Evolutionary conservation across 2,113 vertebrate genomes (phyloP).

Genomic region (Turnix velox): DNA sequence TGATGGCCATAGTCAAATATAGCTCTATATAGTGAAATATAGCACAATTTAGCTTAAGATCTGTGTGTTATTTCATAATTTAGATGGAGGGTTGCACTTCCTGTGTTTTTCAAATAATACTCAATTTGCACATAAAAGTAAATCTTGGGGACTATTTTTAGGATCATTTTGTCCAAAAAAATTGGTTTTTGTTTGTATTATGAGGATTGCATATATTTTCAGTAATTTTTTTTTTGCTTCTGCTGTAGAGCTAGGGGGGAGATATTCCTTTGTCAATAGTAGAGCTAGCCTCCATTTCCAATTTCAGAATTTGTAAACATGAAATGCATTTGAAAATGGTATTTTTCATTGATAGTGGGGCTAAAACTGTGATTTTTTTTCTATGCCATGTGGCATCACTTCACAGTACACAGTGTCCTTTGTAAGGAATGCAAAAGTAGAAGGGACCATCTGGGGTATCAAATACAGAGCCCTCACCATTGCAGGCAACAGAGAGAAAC

Average conservation of each 20-base stretch:
- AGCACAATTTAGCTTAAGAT: neutral
- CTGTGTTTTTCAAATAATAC: neutral
- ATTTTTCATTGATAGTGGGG: neutral
- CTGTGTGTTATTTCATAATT: neutral
- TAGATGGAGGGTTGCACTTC: neutral
- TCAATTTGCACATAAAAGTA: neutral
- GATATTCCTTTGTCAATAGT: neutral
- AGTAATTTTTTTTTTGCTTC: neutral
- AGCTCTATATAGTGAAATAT: too few species aligned
- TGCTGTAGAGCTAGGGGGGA: neutral
- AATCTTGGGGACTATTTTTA: neutral
- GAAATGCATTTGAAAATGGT: neutral
- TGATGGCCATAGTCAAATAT: neutral
- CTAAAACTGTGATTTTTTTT: neutral
- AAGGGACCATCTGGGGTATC: constrained; percentile 52
- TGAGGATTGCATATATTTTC: neutral
- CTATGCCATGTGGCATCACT: neutral
- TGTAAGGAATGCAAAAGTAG: neutral
- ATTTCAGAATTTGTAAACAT: neutral
- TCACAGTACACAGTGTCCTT: constrained; percentile 6
- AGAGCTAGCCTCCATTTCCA: neutral
- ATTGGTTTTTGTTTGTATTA: neutral
- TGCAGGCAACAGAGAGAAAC: neutral
- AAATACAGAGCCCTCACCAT: neutral
- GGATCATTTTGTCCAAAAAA: neutral